A percentile compares a stretch with the other conserved stretches of the same genome.
These are phyloP conservation scores for Poeciliopsis infans DNA, from an alignment of 2,797 vertebrate genomes.

Conservation along the genomic window DNA sequence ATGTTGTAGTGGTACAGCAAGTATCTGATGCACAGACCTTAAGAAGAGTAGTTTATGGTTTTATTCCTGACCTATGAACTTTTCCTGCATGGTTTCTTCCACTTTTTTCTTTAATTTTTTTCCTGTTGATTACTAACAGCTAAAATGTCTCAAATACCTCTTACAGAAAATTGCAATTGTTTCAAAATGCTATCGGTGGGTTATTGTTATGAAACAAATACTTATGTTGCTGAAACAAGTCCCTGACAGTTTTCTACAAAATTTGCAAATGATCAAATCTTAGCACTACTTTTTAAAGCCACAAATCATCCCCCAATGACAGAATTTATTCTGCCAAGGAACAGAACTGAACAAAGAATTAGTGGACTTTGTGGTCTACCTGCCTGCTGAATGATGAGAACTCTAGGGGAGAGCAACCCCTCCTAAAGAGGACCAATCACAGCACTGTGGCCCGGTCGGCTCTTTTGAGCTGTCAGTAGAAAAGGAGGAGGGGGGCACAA, in stretches of 20 bases:
- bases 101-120: not conserved
- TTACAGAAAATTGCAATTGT: not conserved
- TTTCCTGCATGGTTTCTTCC: not conserved
- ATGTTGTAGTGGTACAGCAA: not conserved
- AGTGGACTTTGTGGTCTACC: slow-evolving; percentile 99
- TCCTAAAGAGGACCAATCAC: slow-evolving; percentile 98
- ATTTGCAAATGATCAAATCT: slow-evolving; percentile 71
- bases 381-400: slow-evolving; percentile 97
- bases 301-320: slow-evolving; percentile 97
- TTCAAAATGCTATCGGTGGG: not conserved
- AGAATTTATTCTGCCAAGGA: slow-evolving; percentile 93
- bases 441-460: slow-evolving; percentile 98
- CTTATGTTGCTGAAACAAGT: slow-evolving; percentile 63
- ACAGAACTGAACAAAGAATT: slow-evolving; percentile 96
- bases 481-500: slow-evolving; percentile 83
- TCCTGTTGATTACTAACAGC: not conserved
- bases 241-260: slow-evolving; percentile 79
- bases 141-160: not conserved
- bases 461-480: slow-evolving; percentile 97
- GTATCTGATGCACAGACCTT: not conserved
- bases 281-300: slow-evolving; percentile 64
- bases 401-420: slow-evolving; percentile 85
- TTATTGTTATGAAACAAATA: not conserved
- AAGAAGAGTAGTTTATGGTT: not conserved
- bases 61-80: not conserved